phyloP scores from a whole-genome alignment of 2,113 vertebrate species.

The Tautogolabrus adspersus region DNA sequence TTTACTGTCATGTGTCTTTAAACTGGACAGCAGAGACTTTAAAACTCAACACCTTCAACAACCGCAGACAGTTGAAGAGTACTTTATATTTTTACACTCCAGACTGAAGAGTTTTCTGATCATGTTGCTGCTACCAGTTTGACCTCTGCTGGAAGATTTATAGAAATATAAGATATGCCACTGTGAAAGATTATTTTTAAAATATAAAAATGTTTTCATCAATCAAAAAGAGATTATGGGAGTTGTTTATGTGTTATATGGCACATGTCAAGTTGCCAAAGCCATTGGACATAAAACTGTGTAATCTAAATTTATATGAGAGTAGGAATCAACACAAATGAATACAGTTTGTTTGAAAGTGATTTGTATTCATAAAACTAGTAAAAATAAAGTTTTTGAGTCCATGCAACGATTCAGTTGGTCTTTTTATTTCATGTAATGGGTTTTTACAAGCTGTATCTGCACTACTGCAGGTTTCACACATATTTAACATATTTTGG shows the following conservation, averaged over 20 bases:
- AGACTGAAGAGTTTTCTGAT: constrained; percentile 4
- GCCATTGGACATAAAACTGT: constrained; percentile 1
- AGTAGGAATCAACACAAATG: constrained; percentile 13
- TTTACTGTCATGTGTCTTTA: neutral
- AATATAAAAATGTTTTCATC: constrained; percentile 18
- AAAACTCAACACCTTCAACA: constrained; percentile 23
- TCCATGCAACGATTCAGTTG: constrained; percentile 3
- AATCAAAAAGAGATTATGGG: constrained; percentile 47
- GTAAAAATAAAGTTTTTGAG: constrained; percentile 39
- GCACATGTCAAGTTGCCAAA: constrained; percentile 4
- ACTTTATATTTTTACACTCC: constrained; percentile 8
- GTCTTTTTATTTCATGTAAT: constrained; percentile 3
- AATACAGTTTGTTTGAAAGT: constrained; percentile 45
- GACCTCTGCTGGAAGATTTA: constrained; percentile 48
- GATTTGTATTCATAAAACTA: constrained; percentile 36
- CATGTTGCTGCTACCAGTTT: constrained; percentile 8
- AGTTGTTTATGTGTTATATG: constrained; percentile 23
- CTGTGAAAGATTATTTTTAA: constrained; percentile 44
- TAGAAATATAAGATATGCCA: constrained; percentile 7
- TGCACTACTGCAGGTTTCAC: neutral
- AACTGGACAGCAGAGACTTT: constrained; percentile 19
- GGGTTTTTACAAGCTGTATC: neutral
- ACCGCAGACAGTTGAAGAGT: constrained; percentile 4
- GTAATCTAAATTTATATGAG: constrained; percentile 25
- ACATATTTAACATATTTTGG: neutral